Conservation (phyloP, 2,113 vertebrate species). For the Malurus melanocephalus region DNA sequence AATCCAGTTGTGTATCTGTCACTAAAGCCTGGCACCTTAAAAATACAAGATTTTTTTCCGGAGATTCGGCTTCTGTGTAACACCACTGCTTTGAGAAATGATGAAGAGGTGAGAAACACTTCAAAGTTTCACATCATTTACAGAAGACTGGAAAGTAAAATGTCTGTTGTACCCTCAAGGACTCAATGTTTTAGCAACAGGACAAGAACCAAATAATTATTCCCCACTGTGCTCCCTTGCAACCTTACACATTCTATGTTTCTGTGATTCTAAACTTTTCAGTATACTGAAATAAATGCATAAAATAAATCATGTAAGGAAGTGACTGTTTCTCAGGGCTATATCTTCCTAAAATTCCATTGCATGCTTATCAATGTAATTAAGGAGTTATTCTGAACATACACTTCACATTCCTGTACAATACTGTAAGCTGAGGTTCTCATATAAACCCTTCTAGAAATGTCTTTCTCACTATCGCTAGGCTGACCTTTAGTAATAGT, state of each 20-base stretch:
- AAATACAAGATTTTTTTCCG: constrained; percentile 38
- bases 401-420: neutral
- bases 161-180: neutral
- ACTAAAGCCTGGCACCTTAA: neutral
- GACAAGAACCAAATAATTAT: neutral
- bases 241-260: neutral
- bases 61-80: constrained; percentile 33
- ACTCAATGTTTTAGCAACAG: neutral
- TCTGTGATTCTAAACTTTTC: neutral
- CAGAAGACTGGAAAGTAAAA: neutral
- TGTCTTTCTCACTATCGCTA: neutral
- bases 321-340: neutral
- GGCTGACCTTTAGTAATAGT: neutral
- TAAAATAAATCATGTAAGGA: neutral
- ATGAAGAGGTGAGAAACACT: constrained; percentile 33
- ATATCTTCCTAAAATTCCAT: neutral
- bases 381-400: neutral
- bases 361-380: neutral
- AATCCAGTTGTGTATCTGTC: constrained; percentile 32
- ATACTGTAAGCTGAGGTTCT: neutral
- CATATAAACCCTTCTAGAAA: neutral
- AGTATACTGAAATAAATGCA: neutral
- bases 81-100: neutral
- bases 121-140: neutral
- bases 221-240: neutral